Evolutionary conservation across 1,140 invertebrate species (phyloP).

Genomic region (Orius insidiosus): DNA sequence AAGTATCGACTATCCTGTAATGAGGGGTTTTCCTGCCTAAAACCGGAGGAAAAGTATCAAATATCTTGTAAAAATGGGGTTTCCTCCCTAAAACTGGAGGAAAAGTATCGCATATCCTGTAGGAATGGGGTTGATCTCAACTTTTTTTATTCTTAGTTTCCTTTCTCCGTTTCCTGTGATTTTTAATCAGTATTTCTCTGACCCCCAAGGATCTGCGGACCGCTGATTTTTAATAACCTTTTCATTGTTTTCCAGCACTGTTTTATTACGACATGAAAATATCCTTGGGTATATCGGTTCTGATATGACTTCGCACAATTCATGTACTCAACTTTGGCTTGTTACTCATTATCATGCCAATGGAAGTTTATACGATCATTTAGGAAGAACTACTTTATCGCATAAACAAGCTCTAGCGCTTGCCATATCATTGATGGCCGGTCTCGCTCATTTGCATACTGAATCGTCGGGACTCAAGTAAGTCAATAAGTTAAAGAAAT

Average conservation of each 20-base stretch:
- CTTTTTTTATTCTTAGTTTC: no score
- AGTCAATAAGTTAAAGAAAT: constrained; percentile 14
- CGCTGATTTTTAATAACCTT: constrained; percentile 1
- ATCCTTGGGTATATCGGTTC: constrained; percentile 81
- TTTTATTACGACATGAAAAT: constrained; percentile 69
- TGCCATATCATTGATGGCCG: constrained; percentile 66
- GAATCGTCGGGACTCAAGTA: constrained; percentile 81
- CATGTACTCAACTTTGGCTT: constrained; percentile 76
- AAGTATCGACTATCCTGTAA: no score
- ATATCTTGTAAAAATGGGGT: no score
- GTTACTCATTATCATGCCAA: constrained; percentile 85
- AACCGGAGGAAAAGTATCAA: no score
- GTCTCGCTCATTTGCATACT: constrained; percentile 81
- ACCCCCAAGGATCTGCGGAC: no score
- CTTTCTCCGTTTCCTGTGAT: neutral
- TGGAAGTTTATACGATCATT: constrained; percentile 86
- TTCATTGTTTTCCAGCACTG: constrained; percentile 33
- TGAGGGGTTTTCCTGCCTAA: no score
- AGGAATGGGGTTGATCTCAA: no score
- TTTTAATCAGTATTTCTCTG: no score
- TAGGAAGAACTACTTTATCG: constrained; percentile 56
- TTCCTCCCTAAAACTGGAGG: no score
- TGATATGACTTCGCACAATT: constrained; percentile 69
- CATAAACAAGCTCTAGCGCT: constrained; percentile 64
- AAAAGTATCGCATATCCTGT: no score